These are phyloP conservation scores for Centropristis striata DNA, from an alignment of 2,113 vertebrate genomes.

Conservation along the genomic window DNA sequence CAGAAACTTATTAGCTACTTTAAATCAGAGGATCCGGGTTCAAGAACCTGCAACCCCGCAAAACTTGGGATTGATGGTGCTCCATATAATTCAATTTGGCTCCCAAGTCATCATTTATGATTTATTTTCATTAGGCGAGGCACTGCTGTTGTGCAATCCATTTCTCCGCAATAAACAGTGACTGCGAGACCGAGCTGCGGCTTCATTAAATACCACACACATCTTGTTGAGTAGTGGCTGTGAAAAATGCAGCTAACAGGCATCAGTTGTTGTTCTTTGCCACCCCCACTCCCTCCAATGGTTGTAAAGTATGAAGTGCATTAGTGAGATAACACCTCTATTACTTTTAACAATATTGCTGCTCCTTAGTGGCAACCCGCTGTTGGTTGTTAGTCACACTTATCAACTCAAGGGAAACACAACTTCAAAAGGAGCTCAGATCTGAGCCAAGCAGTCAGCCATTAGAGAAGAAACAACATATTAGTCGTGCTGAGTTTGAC, in stretches of 20 bases:
- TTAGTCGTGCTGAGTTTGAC: constrained; percentile 64
- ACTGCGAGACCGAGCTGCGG: constrained; percentile 20
- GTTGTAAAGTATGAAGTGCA: constrained; percentile 68
- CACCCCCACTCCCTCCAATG: background rate
- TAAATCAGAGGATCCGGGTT: constrained; percentile 44
- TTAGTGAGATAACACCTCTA: constrained; percentile 74
- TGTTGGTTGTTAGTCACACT: constrained; percentile 71
- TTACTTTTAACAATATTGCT: constrained; percentile 71
- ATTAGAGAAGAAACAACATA: constrained; percentile 67
- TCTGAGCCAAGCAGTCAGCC: constrained; percentile 56
- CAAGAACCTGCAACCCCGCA: constrained; percentile 52
- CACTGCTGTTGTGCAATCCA: constrained; percentile 55
- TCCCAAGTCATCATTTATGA: constrained; percentile 54
- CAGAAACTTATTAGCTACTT: constrained; percentile 50
- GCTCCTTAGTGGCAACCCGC: constrained; percentile 42
- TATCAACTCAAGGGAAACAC: constrained; percentile 55
- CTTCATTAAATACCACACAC: constrained; percentile 50
- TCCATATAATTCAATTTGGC: constrained; percentile 35
- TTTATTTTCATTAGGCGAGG: constrained; percentile 60
- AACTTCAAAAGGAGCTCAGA: constrained; percentile 63
- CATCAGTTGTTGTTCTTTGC: constrained; percentile 33
- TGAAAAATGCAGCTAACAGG: constrained; percentile 34
- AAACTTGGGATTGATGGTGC: constrained; percentile 5
- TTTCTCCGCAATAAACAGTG: constrained; percentile 51
- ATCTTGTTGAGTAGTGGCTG: constrained; percentile 10